phyloP scores from a whole-genome alignment of 2,888 invertebrate species.

The Synanthedon myopaeformis region DNA sequence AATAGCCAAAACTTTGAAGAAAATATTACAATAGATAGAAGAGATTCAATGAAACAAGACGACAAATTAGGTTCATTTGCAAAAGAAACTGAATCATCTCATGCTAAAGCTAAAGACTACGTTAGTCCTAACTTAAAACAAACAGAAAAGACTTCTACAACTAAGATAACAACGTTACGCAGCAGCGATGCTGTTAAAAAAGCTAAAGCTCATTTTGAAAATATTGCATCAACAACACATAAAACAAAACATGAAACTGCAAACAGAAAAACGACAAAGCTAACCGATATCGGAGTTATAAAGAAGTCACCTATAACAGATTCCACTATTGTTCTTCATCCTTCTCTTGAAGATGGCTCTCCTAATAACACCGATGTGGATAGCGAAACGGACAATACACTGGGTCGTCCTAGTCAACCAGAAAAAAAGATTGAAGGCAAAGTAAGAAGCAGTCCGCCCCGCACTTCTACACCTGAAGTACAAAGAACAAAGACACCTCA shows the following conservation, averaged over 20 bases:
- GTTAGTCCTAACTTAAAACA: conserved; percentile 25
- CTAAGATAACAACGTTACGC: conserved; percentile 56
- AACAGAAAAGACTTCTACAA: conserved; percentile 27
- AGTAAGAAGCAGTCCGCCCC: conserved; percentile 27
- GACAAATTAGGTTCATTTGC: conserved; percentile 19
- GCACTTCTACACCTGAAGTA: conserved; percentile 26
- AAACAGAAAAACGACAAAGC: conserved; percentile 38
- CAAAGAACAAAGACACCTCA: conserved; percentile 34
- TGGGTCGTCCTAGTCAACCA: conserved; percentile 14
- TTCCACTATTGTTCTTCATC: conserved; percentile 26
- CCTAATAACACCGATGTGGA: conserved; percentile 25
- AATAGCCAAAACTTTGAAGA: conserved; percentile 28
- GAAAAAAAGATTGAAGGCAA: conserved; percentile 19
- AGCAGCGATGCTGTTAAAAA: conserved; percentile 76
- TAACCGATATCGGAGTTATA: conserved; percentile 61
- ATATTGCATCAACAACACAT: conserved; percentile 59
- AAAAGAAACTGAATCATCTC: conserved; percentile 34
- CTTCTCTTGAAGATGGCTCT: conserved; percentile 27
- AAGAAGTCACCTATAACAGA: conserved; percentile 41
- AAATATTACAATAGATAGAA: conserved; percentile 8
- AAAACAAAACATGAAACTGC: conserved; percentile 21
- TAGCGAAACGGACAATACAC: conserved; percentile 21
- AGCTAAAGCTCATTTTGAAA: conserved; percentile 79
- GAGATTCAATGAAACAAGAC: conserved; percentile 14
- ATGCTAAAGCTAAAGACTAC: conserved; percentile 28